Base-by-base conservation (phyloP, 2,888 invertebrate species). In the Macrophya annulata region DNA sequence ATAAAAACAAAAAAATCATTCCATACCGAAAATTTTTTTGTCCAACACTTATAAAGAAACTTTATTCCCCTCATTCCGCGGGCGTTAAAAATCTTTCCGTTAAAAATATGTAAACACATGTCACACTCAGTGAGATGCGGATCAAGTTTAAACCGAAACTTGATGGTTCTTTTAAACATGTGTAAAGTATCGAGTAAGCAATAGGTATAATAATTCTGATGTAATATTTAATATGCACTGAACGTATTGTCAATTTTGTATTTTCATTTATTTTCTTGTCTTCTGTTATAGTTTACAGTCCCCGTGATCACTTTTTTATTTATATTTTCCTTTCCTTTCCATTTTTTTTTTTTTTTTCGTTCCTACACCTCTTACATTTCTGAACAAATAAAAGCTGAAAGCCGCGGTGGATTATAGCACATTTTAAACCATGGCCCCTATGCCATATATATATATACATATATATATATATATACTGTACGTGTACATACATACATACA, bases 401-500 rank as follows among this genome's bases (percentile, higher is more conserved):
- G 31, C 31, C 68, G 68, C 68, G 68, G 68, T 68, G 68, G 68
- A 68, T 68, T 68, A 68, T 68, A 68, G 68, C 68, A 37, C 68
- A 12, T 68, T 68, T 68, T 68, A 68, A 68, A 45, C 45, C 74
- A 74, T 31, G 74, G 17, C 5, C 25, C 10, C 31, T 10, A n/a
- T 12, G 3, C 31, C 31, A 31, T 31, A 55, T 12, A 10, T 12
- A 55, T 17, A 55, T 10, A 9, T n/a, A 55, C 15, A 25, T 17
- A 55, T 6, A 1, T 17, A 55, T 6, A 1, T 17, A 43, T 12
- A 9, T 9, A 48, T 12, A 9, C 48, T 12, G 12, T 48, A 48
- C n/a, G n/a, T n/a, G n/a, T n/a, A n/a, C n/a, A 51, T 5, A 10
- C 2, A 51, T 15, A 51, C 51, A 8, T n/a, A 51, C 15, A 48